Base-by-base conservation (phyloP, 2,113 vertebrate species). In the Triplophysa rosa region DNA sequence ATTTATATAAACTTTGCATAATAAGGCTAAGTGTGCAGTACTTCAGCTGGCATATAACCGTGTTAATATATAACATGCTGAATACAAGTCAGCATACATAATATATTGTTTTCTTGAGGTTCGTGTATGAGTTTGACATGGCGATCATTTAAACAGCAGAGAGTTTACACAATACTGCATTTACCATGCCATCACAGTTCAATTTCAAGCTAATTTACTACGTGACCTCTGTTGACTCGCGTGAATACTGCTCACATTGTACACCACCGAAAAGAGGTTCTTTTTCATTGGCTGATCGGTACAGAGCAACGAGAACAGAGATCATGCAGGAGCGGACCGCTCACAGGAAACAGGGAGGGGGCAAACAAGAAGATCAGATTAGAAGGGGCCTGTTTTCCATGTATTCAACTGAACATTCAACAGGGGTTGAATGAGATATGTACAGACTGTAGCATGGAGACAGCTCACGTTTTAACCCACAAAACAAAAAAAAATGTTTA, bases 171-270 rank as follows among this genome's bases (percentile, higher is more conserved):
- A 68, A 74, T 42, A 7, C 42, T 19, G 69, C 69, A 74, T 61
- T 73, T 42, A 84, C 14, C 23, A 74, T 58, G 37, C 42, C 59
- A 40, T 65, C 21, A 54, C 71, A 78, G 77, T 77, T 65, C 73
- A 64, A 77, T 73, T 77, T 83, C 67, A 61, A 67, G 61, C 67
- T 52, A 72, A 80, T 77, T 80, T 62, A 24, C 21, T 16, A 21
- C 63, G 33, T 33, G 79, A 68, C 37, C 61, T 77, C n/a, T 2
- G 11, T 49, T 58, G 78, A 62, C 72, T 62, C 4, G 23, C 23
- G 1, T 23, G 67, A 71, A 80, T 70, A 83, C 13, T 72, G 75
- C 42, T 19, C 33, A 56, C 29, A 72, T 73, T 84, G 67, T 80
- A 63, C 63, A 58, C 13, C 0, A 49, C 52, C 29, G 9, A 61